Evolutionary conservation across 2,113 vertebrate species (phyloP), one percentile per base, ranked within the genome.

Genomic region (Phylloscopus whistleri): DNA sequence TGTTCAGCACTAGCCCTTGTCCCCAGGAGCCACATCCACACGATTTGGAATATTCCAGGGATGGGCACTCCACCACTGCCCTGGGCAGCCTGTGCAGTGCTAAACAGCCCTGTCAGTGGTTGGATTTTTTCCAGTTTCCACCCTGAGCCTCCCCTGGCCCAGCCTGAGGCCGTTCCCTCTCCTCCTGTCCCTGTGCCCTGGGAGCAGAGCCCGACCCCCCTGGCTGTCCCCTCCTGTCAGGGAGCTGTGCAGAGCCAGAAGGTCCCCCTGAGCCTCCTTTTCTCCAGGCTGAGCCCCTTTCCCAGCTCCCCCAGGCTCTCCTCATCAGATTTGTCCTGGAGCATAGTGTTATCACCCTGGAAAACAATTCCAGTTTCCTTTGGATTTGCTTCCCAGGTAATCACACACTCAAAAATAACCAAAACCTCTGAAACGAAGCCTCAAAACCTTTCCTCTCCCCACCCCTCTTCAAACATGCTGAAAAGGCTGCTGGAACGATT

Each of bases 191-290:
- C 59, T 66, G 44, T 46, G 23, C 52, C 84, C 60, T 44, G 51
- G 14, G 12, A 67, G 51, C 51, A 88, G 17, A 80, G 35, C 67
- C n/a, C n/a, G n/a, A n/a, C n/a, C n/a, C n/a, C n/a, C n/a, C n/a
- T n/a, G n/a, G n/a, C n/a, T n/a, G n/a, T n/a, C n/a, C n/a, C n/a
- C n/a, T n/a, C n/a, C n/a, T n/a, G n/a, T n/a, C n/a, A n/a, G n/a
- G n/a, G n/a, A n/a, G n/a, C n/a, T n/a, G n/a, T n/a, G n/a, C n/a
- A n/a, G n/a, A n/a, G n/a, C n/a, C n/a, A n/a, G n/a, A n/a, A n/a
- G n/a, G n/a, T n/a, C n/a, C n/a, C 0, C 11, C 37, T 80, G 31
- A 31, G 0, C 35, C 31, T 73, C 1, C 27, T n/a, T n/a, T n/a
- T n/a, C n/a, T n/a, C n/a, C n/a, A n/a, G n/a, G n/a, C n/a, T n/a